A percentile compares a stretch with the other conserved stretches of the same genome.
These are phyloP conservation scores for Zaprionus capensis DNA, from an alignment of 1,140 invertebrate genomes.

Conservation along the genomic window DNA sequence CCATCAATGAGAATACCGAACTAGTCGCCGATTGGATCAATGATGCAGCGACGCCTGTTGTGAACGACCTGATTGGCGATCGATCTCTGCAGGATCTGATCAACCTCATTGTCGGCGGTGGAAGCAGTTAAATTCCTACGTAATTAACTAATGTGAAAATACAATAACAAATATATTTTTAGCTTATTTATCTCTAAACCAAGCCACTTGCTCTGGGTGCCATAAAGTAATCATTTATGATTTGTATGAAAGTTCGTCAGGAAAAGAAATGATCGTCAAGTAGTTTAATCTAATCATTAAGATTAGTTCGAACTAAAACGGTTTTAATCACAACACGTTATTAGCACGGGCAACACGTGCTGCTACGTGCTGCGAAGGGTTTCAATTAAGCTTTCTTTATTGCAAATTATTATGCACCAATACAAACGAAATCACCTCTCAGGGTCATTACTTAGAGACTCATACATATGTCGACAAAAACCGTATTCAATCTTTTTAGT, in stretches of 20 bases:
- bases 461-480: too few species aligned
- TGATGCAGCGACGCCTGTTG: conserved; percentile 56
- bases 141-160: conserved; percentile 13
- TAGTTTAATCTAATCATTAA: conserved; percentile 63
- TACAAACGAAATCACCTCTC: too few species aligned
- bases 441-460: too few species aligned
- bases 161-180: conserved; percentile 2
- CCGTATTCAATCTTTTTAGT: too few species aligned
- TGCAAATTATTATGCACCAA: too few species aligned
- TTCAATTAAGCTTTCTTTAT: background rate
- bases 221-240: conserved; percentile 34
- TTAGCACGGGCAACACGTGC: background rate
- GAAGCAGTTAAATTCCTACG: conserved; percentile 13
- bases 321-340: conserved; percentile 49
- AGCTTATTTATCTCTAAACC: conserved; percentile 14
- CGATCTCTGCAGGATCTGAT: conserved; percentile 57
- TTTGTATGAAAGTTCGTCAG: conserved; percentile 5
- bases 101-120: conserved; percentile 47
- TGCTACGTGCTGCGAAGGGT: background rate
- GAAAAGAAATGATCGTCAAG: conserved; percentile 20
- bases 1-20: conserved; percentile 78
- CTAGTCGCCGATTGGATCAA: conserved; percentile 53
- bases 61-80: conserved; percentile 68
- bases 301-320: conserved; percentile 42
- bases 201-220: conserved; percentile 11